Evolutionary conservation across 2,888 invertebrate species (phyloP).

Genomic region (Oscheius sp.): DNA sequence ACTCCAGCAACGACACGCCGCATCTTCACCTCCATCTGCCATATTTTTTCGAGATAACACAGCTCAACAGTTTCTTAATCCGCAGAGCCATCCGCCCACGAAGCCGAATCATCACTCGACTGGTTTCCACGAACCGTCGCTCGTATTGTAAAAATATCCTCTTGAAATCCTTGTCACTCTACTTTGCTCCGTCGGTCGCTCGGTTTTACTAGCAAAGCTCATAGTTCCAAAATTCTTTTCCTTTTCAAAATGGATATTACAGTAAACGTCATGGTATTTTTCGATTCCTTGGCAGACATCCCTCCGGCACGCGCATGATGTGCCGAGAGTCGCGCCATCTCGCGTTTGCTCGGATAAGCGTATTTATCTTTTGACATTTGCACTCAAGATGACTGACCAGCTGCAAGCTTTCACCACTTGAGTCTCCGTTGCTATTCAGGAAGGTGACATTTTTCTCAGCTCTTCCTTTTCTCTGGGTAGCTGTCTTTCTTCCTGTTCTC

Average conservation of each 20-base stretch:
- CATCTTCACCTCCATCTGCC: slow-evolving; percentile 25
- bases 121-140: slow-evolving; percentile 3
- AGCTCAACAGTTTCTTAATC: slow-evolving; percentile 4
- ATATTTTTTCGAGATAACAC: not conserved
- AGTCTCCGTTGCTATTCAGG: slow-evolving; percentile 13
- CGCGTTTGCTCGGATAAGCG: slow-evolving; percentile 35
- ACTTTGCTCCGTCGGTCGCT: no score
- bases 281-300: not conserved
- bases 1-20: slow-evolving; percentile 32
- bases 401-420: slow-evolving; percentile 16
- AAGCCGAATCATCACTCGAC: not conserved
- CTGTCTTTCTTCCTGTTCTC: not conserved
- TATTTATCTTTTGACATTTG: slow-evolving; percentile 36
- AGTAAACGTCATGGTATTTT: not conserved
- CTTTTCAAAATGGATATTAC: not conserved
- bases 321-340: slow-evolving; percentile 16
- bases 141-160: no score
- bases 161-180: no score
- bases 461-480: not conserved
- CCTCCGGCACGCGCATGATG: slow-evolving; percentile 32
- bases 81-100: slow-evolving; percentile 4
- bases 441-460: not conserved
- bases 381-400: slow-evolving; percentile 32
- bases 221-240: no score
- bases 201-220: no score